phyloP scores from a whole-genome alignment of 1,140 invertebrate genomes.

The Triops longicaudatus region DNA sequence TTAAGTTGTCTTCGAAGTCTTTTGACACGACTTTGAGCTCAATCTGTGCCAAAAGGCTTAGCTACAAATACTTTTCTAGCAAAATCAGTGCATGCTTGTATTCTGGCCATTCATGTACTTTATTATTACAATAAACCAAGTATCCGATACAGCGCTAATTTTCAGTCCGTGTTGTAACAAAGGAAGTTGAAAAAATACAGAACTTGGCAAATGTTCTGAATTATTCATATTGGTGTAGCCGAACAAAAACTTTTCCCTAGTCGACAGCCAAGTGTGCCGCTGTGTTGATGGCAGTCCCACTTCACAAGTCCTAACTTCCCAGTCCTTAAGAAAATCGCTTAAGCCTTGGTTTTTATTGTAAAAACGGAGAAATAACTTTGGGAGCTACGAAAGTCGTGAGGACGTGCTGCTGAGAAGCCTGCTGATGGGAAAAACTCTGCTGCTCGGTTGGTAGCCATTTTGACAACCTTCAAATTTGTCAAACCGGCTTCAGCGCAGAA shows the following conservation, averaged over 20 bases:
- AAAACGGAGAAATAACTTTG: constrained; percentile 23
- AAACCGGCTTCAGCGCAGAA: neutral
- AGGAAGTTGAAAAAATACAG: neutral
- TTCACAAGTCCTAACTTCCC: neutral
- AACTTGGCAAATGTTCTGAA: neutral
- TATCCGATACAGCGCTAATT: neutral
- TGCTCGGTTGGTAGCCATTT: neutral
- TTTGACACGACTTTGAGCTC: no score
- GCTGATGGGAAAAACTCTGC: constrained; percentile 1
- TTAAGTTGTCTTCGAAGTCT: no score
- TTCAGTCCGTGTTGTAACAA: neutral
- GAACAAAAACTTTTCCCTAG: neutral
- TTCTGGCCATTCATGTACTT: no score
- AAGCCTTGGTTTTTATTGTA: neutral
- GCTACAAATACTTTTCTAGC: no score
- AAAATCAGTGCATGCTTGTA: no score
- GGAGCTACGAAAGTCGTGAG: constrained; percentile 17
- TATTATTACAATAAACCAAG: no score
- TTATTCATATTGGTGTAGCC: neutral
- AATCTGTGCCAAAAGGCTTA: no score
- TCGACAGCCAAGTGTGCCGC: neutral
- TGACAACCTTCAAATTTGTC: constrained; percentile 4
- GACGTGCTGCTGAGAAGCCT: constrained; percentile 10
- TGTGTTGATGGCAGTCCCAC: constrained; percentile 3
- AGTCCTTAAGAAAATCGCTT: neutral